Percentiles rank a stretch among this genome's conserved stretches.
Evolutionary conservation across 2,797 vertebrate species (phyloP).

Genomic region (Rhinoraja longicauda): DNA sequence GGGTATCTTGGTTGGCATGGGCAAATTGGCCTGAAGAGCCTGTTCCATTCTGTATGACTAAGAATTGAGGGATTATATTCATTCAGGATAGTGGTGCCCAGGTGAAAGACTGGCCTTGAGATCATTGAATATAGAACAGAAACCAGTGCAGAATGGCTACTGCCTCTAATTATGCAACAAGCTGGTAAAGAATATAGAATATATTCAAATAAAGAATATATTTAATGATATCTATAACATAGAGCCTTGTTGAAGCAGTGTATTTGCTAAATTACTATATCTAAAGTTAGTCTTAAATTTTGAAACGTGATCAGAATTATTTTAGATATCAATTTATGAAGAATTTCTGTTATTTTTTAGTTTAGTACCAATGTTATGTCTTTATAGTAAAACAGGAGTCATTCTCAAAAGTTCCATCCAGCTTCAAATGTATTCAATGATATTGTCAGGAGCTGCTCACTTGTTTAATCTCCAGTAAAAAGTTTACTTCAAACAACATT

Average conservation of each 20-base stretch:
- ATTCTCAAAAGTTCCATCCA: slow-evolving; percentile 3
- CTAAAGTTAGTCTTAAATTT: neutral
- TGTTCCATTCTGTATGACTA: no score
- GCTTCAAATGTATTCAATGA: neutral
- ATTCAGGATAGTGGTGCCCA: no score
- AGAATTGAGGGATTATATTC: no score
- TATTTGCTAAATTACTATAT: neutral
- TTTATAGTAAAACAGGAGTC: neutral
- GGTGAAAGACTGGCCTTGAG: no score
- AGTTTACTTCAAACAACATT: neutral
- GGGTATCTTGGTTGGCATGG: no score
- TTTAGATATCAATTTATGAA: neutral
- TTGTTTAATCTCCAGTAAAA: neutral
- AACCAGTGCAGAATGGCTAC: no score
- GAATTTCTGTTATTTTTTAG: neutral
- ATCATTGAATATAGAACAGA: no score
- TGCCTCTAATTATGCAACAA: neutral
- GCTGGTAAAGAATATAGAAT: no score
- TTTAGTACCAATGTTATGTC: neutral
- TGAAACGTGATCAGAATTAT: neutral
- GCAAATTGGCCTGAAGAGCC: no score
- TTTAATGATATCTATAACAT: neutral
- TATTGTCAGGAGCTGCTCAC: neutral
- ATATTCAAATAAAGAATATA: no score
- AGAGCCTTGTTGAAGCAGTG: neutral